Evolutionary conservation across 2,113 vertebrate genomes (phyloP), one percentile per base, ranked within the genome.

Genomic region (Albula glossodonta): DNA sequence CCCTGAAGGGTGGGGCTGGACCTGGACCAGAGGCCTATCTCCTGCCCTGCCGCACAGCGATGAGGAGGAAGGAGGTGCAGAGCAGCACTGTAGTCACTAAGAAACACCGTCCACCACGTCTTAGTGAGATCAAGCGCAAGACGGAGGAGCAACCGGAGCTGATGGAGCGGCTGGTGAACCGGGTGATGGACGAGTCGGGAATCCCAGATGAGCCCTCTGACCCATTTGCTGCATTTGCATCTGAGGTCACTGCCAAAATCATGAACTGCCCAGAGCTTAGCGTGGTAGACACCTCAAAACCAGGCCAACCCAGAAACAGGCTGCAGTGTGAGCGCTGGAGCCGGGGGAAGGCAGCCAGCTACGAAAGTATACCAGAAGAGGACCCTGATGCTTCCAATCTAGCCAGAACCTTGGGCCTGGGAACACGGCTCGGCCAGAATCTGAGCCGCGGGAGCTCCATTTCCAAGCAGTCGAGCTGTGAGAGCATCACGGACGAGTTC

Each of bases 401-500:
- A 7, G 87, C 91, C 53, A 96, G 92, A 87, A 97, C 95, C 70
- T 89, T 98, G 22, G 95, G 97, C 5, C 95, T 94, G 0, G 93
- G 94, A 82, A 96, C 89, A 56, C 91, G 95, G 19, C 91, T 98
- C 41, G 97, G 98, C 81, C 97, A 97, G 83, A 94, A 98, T 1
- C 89, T 96, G 50, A 99, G 98, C 89, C 94, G 97, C 66, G 97
- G 97, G n/a, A 97, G 98, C 92, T 99, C 98, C 0, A 96, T 99
- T 88, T 99, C 98, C 70, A 99, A 99, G 89, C 98, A 99, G 90
- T 99, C 98, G 1, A 99, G 98, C 85, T 99, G 98, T 77, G 98
- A 99, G 92, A 99, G 98, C 91, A 99, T 99, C 92, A 98, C 97
- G 0, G 98, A 99, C 80, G 98, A 99, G 92, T 99, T 99, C 91